These are phyloP conservation scores for Tangara arthus DNA, from an alignment of 2,797 vertebrate genomes.

Conservation along the genomic window DNA sequence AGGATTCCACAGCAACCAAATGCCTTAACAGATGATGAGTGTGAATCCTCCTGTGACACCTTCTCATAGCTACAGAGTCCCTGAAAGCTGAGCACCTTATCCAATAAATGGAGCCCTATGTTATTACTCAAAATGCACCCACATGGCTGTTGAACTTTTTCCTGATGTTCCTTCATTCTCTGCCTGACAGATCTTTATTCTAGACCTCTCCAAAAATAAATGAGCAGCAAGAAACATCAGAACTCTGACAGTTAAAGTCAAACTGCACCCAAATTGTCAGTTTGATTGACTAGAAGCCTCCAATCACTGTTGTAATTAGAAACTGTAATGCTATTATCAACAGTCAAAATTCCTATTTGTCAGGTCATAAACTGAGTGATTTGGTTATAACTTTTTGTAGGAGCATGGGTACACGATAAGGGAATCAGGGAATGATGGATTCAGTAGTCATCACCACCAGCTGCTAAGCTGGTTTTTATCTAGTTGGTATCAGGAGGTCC, in stretches of 20 bases:
- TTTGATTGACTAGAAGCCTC: not conserved
- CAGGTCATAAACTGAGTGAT: not conserved
- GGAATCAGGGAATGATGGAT: not conserved
- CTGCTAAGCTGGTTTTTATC: not conserved
- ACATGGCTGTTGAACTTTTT: not conserved
- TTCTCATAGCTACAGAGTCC: not conserved
- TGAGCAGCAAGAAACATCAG: not conserved
- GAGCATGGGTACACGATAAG: not conserved
- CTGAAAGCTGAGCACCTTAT: not conserved
- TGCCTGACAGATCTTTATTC: not conserved
- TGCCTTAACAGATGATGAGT: not conserved
- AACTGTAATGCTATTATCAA: not conserved
- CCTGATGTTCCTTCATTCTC: not conserved
- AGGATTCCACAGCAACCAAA: not conserved
- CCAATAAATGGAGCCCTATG: not conserved
- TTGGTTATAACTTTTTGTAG: not conserved
- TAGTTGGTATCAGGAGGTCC: not conserved
- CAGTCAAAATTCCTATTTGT: not conserved
- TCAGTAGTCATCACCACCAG: not conserved
- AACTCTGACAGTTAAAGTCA: not conserved
- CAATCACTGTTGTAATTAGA: not conserved
- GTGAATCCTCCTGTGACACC: not conserved
- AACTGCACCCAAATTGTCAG: not conserved
- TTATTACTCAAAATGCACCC: not conserved
- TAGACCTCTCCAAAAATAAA: not conserved